Evolutionary conservation across 1,140 invertebrate species (phyloP), one percentile per base, ranked within the genome.

Genomic region (Anadara kagoshimensis): DNA sequence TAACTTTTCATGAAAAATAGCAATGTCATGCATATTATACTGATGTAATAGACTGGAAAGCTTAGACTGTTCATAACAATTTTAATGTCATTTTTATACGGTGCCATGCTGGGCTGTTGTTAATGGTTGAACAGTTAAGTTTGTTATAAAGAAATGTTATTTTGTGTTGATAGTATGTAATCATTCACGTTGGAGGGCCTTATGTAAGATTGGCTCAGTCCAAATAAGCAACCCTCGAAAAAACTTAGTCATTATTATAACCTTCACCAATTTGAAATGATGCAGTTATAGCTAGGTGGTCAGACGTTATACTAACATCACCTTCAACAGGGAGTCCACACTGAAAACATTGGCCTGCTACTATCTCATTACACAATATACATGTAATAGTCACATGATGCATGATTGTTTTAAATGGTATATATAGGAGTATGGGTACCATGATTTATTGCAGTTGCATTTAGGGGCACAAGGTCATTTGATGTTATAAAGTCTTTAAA

Each of bases 291-390:
- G 65, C 51, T 16, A 56, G 22, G 45, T 67, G 65, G 20, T 67
- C 65, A 24, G 65, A 67, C 1, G 51, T 67, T 18, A 24, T 56
- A 22, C 44, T 10, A 20, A n/a, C 22, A 20, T 53, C 16, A 36
- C 51, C 51, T 51, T 57, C 65, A 56, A 20, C n/a, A 51, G 45
- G 53, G 54, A 57, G 56, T 45, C 57, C 65, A 57, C 57, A 68
- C 20, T 5, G 36, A 18, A n/a, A 4, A 12, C 14, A 14, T 8
- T 36, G 4, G 3, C 16, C 45, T n/a, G 3, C 10, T 36, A 54
- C 22, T 14, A 20, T 4, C n/a, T 54, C 36, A 22, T 65, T 22
- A 18, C 51, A 16, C 16, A 65, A 54, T 36, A 65, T n/a, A n/a
- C n/a, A n/a, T n/a, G n/a, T n/a, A n/a, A 26, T 62, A 62, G 41